These are phyloP conservation scores for Sinohyriopsis cumingii DNA, from an alignment of 2,888 invertebrate species.

Conservation along the genomic window DNA sequence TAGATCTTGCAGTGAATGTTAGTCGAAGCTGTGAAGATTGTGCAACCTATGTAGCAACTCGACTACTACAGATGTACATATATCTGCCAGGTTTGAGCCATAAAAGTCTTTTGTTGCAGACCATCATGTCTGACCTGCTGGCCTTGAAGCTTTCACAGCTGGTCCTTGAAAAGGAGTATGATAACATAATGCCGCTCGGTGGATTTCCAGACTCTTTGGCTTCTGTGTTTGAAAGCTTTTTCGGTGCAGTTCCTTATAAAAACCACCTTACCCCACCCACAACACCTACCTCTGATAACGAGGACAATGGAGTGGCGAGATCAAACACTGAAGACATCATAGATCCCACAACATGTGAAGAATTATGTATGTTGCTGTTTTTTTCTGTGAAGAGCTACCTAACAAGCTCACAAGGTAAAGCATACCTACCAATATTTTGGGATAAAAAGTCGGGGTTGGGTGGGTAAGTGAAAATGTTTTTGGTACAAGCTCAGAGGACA, in stretches of 20 bases:
- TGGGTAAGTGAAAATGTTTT: too few relatives aligned
- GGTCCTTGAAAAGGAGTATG: conserved; percentile 43
- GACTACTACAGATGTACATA: conserved; percentile 40
- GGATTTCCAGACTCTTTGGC: conserved; percentile 41
- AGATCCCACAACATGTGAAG: conserved; percentile 21
- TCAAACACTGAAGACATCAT: conserved; percentile 25
- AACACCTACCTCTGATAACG: conserved; percentile 24
- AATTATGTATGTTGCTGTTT: conserved; percentile 46
- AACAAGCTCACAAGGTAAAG: conserved; percentile 38
- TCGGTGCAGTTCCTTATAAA: conserved; percentile 31
- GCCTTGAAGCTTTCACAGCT: conserved; percentile 38
- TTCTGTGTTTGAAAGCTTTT: conserved; percentile 41
- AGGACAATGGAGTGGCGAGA: conserved; percentile 1
- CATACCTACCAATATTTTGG: too few relatives aligned
- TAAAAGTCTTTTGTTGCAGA: conserved; percentile 44
- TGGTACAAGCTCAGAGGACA: too few relatives aligned
- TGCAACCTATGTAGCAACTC: conserved; percentile 36
- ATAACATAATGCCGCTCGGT: conserved; percentile 25
- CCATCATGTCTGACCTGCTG: conserved; percentile 41
- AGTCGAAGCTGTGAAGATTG: conserved; percentile 44
- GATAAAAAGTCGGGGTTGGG: too few relatives aligned
- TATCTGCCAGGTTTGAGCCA: conserved; percentile 38
- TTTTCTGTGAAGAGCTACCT: conserved; percentile 39
- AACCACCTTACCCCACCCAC: conserved; percentile 43
- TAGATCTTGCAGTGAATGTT: conserved; percentile 38